Conservation (phyloP, 2,797 vertebrate species). For the Thripadectes ignobilis region DNA sequence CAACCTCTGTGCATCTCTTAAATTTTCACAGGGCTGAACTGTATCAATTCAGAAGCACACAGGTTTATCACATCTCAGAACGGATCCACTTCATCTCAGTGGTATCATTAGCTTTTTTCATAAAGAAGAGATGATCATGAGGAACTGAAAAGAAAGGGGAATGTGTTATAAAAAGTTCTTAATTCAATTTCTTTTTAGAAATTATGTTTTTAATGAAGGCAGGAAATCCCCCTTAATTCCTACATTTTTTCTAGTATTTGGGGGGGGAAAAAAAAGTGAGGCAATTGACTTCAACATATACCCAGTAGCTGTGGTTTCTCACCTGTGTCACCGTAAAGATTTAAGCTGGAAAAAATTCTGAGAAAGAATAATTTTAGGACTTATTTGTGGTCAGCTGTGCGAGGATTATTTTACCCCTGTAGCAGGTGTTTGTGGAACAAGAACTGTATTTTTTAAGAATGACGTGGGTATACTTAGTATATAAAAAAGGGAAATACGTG, state of each 20-base stretch:
- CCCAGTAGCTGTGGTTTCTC: background rate
- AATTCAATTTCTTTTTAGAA: background rate
- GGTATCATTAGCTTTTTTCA: background rate
- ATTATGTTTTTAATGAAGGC: background rate
- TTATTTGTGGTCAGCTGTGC: background rate
- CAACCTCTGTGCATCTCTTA: background rate
- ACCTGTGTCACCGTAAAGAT: background rate
- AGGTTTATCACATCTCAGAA: background rate
- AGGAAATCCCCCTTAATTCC: background rate
- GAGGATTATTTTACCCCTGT: background rate
- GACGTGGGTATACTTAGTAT: background rate
- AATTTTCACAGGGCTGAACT: background rate
- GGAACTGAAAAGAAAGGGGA: background rate
- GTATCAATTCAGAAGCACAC: background rate
- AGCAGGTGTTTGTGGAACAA: background rate
- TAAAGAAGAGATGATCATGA: background rate
- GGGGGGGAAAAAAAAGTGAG: background rate
- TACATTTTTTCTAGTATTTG: background rate
- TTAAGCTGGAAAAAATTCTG: slow-evolving; percentile 1
- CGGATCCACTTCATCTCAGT: background rate
- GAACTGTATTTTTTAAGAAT: background rate
- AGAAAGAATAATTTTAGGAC: slow-evolving; percentile 24
- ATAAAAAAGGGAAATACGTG: background rate
- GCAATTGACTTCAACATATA: background rate
- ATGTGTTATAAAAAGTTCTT: background rate